Percentiles rank a stretch among this genome's conserved stretches.
phyloP scores from a whole-genome alignment of 2,113 vertebrate species.

The Onychostruthus taczanowskii region DNA sequence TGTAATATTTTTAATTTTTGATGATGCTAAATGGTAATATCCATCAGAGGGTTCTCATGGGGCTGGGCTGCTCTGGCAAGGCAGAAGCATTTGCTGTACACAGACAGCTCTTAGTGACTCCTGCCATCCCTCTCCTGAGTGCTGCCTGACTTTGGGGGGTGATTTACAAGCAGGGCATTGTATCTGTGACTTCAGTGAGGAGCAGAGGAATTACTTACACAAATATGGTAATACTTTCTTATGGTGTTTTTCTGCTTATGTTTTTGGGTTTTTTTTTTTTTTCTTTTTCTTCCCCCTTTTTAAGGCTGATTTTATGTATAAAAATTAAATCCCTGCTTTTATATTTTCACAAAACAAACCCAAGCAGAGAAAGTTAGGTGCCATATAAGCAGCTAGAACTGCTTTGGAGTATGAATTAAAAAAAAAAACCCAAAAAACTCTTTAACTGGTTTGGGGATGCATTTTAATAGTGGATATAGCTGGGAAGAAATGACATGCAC shows the following conservation, averaged over 20 bases:
- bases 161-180: neutral
- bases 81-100: neutral
- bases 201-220: neutral
- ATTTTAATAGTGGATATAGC: neutral
- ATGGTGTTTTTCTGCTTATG: accelerated
- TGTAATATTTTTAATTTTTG: neutral
- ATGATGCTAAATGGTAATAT: neutral
- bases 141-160: neutral
- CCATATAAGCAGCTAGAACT: neutral
- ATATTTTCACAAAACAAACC: neutral
- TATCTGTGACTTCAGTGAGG: neutral
- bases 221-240: neutral
- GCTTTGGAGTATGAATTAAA: neutral
- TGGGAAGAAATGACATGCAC: neutral
- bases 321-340: neutral
- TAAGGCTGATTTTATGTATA: neutral
- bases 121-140: neutral
- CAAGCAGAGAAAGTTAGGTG: neutral
- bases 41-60: neutral
- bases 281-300: accelerated
- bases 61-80: neutral
- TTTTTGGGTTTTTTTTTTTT: neutral
- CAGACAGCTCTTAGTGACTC: neutral
- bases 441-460: neutral
- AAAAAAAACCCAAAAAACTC: neutral